A percentile compares a stretch with the other conserved stretches of the same genome.
Conservation (phyloP, 2,888 invertebrate species). For the Eupithecia dodoneata region DNA sequence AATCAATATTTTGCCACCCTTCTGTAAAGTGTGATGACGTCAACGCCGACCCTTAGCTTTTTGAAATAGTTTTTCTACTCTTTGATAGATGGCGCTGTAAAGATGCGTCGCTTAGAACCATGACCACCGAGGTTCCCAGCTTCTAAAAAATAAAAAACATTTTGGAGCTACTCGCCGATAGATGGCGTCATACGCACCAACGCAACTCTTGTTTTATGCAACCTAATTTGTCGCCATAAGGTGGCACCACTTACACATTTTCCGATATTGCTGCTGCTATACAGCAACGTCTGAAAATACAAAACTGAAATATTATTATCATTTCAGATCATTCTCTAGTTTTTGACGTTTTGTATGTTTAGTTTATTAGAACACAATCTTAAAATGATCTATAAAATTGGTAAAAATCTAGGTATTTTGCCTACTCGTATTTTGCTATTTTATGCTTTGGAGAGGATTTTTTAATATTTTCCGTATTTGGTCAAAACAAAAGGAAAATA, state of each 20-base stretch:
- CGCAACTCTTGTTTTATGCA: background rate
- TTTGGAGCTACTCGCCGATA: conserved; percentile 32
- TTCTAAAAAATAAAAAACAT: background rate
- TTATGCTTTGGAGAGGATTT: background rate
- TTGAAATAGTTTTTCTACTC: conserved; percentile 45
- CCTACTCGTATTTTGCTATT: background rate
- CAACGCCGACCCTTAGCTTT: conserved; percentile 6
- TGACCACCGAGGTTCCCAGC: background rate
- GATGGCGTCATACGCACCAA: conserved; percentile 45
- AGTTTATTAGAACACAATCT: background rate
- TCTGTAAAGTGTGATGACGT: background rate
- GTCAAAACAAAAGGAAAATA: background rate
- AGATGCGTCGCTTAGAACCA: background rate
- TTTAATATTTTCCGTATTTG: background rate
- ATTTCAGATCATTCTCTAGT: no score
- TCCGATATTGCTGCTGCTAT: no score
- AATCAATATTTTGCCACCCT: conserved; percentile 40
- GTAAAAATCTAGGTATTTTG: background rate
- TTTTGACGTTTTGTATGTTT: no score
- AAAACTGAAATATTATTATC: no score
- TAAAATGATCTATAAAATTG: background rate
- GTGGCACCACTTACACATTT: background rate
- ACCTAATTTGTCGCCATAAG: background rate
- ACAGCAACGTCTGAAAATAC: no score
- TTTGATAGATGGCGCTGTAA: conserved; percentile 53